phyloP scores from a whole-genome alignment of 1,140 invertebrate genomes.

The Calliopsis andreniformis region DNA sequence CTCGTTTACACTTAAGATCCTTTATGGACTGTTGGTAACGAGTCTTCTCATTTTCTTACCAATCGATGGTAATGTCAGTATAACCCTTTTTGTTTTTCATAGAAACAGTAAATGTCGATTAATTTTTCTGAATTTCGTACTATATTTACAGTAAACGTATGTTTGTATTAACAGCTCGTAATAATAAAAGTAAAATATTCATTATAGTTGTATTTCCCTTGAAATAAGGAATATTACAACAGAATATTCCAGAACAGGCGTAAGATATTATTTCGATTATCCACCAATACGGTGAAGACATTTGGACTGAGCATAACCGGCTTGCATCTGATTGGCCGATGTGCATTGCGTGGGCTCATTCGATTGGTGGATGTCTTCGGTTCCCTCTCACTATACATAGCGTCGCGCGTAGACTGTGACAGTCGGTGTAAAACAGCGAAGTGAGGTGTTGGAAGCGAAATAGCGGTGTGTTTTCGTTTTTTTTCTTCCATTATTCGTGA shows the following conservation, averaged over 20 bases:
- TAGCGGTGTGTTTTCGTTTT: conserved; percentile 21
- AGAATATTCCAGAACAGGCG: conserved; percentile 55
- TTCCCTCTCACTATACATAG: conserved; percentile 43
- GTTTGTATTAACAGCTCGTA: too few relatives aligned
- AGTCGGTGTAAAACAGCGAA: conserved; percentile 61
- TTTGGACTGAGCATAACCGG: conserved; percentile 64
- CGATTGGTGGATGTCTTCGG: conserved; percentile 68
- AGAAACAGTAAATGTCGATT: too few relatives aligned
- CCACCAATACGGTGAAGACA: conserved; percentile 66
- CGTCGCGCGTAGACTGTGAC: conserved; percentile 50
- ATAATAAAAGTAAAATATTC: not conserved
- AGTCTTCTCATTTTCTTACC: too few relatives aligned
- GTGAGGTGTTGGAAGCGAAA: not conserved
- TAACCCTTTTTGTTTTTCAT: too few relatives aligned
- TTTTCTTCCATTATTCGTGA: conserved; percentile 58
- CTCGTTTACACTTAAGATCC: too few relatives aligned
- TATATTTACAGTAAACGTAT: too few relatives aligned
- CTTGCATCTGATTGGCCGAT: conserved; percentile 67
- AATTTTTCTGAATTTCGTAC: not conserved
- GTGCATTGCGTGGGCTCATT: conserved; percentile 70
- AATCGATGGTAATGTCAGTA: too few relatives aligned
- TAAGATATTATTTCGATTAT: conserved; percentile 6
- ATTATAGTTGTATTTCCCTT: not conserved
- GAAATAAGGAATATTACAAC: not conserved
- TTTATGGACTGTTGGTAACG: too few relatives aligned